Conservation (phyloP, 2,113 vertebrate species). For the Nycticryphes semicollaris region DNA sequence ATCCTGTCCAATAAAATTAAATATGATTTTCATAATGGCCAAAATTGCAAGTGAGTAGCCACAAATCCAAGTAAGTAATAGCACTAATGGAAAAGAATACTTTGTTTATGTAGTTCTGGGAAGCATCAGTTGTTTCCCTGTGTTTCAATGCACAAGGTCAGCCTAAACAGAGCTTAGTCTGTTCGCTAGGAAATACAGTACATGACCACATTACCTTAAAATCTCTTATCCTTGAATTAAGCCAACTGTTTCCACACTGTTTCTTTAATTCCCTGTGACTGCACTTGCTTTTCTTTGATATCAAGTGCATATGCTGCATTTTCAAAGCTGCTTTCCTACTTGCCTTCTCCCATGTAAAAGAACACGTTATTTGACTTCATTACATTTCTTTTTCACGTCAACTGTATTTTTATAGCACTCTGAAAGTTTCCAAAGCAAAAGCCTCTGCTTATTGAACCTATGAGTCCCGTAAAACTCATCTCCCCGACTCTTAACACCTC, state of each 20-base stretch:
- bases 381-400: rapidly evolving
- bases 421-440: not conserved
- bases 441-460: not conserved
- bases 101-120: not conserved
- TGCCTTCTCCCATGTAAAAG: rapidly evolving
- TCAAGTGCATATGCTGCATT: rapidly evolving
- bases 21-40: not conserved
- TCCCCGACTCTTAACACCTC: rapidly evolving
- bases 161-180: not conserved
- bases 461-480: rapidly evolving
- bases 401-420: rapidly evolving
- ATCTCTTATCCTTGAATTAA: not conserved
- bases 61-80: not conserved
- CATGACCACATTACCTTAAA: not conserved
- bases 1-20: not conserved
- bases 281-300: not conserved
- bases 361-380: rapidly evolving
- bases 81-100: not conserved
- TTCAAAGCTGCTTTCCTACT: not conserved
- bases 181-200: not conserved
- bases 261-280: not conserved
- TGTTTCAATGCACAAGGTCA: not conserved
- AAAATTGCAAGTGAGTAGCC: not conserved
- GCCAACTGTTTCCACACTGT: not conserved
- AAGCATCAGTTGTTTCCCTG: not conserved